Evolutionary conservation across 2,888 invertebrate genomes (phyloP).

Genomic region (Scelioninae gen. 1): DNA sequence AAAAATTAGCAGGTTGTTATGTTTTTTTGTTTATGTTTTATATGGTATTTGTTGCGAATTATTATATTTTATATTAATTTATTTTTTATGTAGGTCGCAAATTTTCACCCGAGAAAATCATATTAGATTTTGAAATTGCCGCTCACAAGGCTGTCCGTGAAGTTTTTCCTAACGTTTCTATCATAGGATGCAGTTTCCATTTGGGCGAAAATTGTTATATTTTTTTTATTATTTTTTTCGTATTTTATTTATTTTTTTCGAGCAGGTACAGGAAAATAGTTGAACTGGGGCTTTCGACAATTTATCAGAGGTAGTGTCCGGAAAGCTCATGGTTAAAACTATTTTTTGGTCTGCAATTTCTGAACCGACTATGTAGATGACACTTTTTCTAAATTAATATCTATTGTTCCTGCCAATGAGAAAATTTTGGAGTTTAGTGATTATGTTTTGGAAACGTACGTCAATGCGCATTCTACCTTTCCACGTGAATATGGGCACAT

Average conservation of each 20-base stretch:
- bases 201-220: constrained; percentile 34
- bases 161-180: constrained; percentile 14
- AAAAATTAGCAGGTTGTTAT: background rate
- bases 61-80: background rate
- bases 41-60: background rate
- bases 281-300: constrained; percentile 9
- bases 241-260: background rate
- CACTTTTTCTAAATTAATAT: background rate
- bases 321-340: background rate
- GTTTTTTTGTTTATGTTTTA: background rate
- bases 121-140: constrained; percentile 17
- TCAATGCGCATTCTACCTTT: background rate
- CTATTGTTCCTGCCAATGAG: background rate
- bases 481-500: background rate
- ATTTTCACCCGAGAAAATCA: constrained; percentile 6
- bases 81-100: constrained; percentile 7
- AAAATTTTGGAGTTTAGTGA: background rate
- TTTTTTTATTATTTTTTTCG: constrained; percentile 1
- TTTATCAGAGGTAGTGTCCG: background rate
- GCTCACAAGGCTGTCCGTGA: constrained; percentile 8
- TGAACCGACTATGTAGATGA: background rate
- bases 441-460: background rate
- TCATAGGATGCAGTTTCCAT: constrained; percentile 26
- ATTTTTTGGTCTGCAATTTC: background rate
- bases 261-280: constrained; percentile 9